Conservation (phyloP, 35 echinoderm and acorn worm species). For the Strongylocentrotus purpuratus region DNA sequence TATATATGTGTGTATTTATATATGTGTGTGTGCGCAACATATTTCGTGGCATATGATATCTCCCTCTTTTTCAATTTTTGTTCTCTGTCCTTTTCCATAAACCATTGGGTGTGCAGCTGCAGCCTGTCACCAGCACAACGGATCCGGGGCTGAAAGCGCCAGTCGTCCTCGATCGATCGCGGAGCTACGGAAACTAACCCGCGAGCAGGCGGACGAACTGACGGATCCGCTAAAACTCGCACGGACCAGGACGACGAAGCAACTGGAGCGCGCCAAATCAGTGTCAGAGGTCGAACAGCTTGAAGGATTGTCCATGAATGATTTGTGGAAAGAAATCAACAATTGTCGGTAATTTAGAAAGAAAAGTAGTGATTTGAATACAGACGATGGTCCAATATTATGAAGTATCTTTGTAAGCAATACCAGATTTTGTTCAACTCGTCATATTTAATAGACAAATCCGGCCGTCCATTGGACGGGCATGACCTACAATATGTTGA, state of each 20-base stretch:
- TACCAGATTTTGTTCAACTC: too few relatives aligned
- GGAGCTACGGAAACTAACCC: not conserved
- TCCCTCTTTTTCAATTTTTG: too few relatives aligned
- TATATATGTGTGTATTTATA: too few relatives aligned
- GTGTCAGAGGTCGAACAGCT: not conserved
- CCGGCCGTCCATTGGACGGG: too few relatives aligned
- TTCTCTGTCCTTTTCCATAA: too few relatives aligned
- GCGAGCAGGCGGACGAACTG: constrained; percentile 16
- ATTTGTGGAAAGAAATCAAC: constrained; percentile 28
- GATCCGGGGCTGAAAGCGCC: not conserved
- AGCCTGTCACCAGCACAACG: not conserved
- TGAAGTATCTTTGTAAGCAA: too few relatives aligned
- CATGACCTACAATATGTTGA: too few relatives aligned
- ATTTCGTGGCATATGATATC: too few relatives aligned
- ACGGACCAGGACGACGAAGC: not conserved
- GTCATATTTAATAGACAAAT: too few relatives aligned
- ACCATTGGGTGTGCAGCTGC: not conserved
- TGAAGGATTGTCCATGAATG: not conserved
- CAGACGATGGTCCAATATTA: not conserved
- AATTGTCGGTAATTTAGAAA: constrained; percentile 33
- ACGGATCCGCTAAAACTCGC: not conserved
- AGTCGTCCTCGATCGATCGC: constrained; percentile 23
- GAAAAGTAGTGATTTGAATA: not conserved
- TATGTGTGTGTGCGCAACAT: too few relatives aligned
- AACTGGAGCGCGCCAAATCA: constrained; percentile 25